Conservation (phyloP, 2,113 vertebrate genomes). For the Rhea americana region DNA sequence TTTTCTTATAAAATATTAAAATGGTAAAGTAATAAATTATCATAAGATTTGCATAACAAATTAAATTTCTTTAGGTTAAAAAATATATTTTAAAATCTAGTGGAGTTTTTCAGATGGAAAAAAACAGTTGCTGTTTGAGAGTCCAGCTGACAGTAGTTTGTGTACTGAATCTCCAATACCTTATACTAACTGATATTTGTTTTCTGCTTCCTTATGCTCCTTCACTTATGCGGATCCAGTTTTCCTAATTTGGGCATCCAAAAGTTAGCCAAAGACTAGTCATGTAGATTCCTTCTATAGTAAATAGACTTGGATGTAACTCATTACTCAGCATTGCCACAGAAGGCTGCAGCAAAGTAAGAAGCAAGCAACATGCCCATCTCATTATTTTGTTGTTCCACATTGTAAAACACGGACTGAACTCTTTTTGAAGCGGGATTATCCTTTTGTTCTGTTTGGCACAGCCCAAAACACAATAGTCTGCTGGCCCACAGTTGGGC, state of each 20-base stretch:
- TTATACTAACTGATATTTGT: background rate
- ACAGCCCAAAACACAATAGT: background rate
- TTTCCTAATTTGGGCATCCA: background rate
- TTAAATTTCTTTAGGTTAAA: background rate
- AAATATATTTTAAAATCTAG: background rate
- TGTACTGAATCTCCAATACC: background rate
- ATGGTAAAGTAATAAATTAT: background rate
- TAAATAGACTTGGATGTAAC: background rate
- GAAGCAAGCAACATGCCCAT: background rate
- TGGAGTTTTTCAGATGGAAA: background rate
- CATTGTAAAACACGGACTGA: background rate
- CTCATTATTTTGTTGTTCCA: background rate
- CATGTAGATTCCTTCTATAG: background rate
- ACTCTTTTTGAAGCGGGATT: background rate
- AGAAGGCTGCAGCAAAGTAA: background rate
- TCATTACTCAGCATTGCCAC: background rate
- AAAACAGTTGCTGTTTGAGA: background rate
- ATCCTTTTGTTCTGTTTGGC: background rate
- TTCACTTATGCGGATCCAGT: background rate
- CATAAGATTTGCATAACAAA: background rate
- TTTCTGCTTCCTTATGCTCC: background rate
- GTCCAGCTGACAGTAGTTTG: background rate
- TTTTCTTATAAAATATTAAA: constrained; percentile 31
- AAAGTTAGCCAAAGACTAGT: background rate
- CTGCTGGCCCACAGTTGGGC: background rate